phyloP scores from a whole-genome alignment of 2,797 vertebrate species.

The Dendrocincla fuliginosa region DNA sequence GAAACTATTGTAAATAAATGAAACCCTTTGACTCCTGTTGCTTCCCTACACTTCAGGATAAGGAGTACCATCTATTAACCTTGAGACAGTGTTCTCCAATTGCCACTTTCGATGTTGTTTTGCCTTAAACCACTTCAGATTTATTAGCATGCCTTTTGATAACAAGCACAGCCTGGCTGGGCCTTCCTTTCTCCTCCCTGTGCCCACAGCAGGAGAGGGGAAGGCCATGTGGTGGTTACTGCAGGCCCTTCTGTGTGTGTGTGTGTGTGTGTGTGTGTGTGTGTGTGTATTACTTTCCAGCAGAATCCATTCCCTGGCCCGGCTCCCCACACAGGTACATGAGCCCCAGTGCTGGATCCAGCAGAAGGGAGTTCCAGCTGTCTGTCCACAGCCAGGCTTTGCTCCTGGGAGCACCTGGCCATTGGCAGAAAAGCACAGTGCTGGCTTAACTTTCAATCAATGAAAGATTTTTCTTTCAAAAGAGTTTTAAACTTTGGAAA shows the following conservation, averaged over 20 bases:
- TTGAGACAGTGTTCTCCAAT: neutral
- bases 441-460: neutral
- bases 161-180: neutral
- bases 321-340: neutral
- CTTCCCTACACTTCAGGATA: neutral
- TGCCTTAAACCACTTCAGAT: neutral
- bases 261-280: neutral
- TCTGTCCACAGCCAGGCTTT: accelerated
- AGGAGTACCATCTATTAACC: neutral
- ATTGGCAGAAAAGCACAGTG: accelerated
- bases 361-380: neutral
- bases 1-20: neutral
- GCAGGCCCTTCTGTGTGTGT: neutral
- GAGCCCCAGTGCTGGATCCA: accelerated
- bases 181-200: neutral
- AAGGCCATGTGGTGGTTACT: neutral
- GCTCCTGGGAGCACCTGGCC: accelerated
- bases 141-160: neutral
- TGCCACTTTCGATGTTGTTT: neutral
- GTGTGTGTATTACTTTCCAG: neutral
- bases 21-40: neutral
- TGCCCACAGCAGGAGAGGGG: neutral
- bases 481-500: neutral
- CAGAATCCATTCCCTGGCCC: neutral
- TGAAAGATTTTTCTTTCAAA: neutral